Percentiles rank a stretch among this genome's conserved stretches.
phyloP scores from a whole-genome alignment of 2,888 invertebrate species.

The Abrostola tripartita region DNA sequence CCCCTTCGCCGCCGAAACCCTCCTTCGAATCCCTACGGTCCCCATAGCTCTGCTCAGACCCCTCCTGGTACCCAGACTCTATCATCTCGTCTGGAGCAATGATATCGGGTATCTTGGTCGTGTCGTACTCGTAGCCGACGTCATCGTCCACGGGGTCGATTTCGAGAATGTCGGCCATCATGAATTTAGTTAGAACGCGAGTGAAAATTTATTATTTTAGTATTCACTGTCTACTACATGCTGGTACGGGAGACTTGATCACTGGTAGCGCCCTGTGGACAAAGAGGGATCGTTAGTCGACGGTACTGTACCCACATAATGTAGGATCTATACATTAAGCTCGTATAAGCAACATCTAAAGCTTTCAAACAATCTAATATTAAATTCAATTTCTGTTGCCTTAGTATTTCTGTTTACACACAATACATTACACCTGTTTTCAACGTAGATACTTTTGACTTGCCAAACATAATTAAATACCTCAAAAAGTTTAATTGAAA shows the following conservation, averaged over 20 bases:
- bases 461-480: not conserved
- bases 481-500: not conserved
- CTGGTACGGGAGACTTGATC: conserved; percentile 72
- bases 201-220: conserved; percentile 46
- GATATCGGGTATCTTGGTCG: conserved; percentile 82
- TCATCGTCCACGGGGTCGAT: conserved; percentile 76
- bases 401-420: not conserved
- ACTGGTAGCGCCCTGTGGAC: conserved; percentile 78
- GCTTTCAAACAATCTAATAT: not conserved
- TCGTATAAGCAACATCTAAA: conserved; percentile 8
- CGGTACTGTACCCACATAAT: not conserved
- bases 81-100: conserved; percentile 84
- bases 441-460: not conserved
- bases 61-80: conserved; percentile 84
- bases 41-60: conserved; percentile 82
- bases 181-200: conserved; percentile 57
- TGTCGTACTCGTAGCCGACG: conserved; percentile 78
- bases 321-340: conserved; percentile 1
- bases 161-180: conserved; percentile 79
- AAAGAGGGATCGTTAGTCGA: conserved; percentile 49
- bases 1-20: conserved; percentile 81
- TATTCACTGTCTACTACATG: conserved; percentile 80
- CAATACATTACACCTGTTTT: not conserved
- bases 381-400: not conserved
- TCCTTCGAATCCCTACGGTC: conserved; percentile 83